These are phyloP conservation scores for Crotophaga sulcirostris DNA, from an alignment of 2,113 vertebrate species.

Conservation along the genomic window DNA sequence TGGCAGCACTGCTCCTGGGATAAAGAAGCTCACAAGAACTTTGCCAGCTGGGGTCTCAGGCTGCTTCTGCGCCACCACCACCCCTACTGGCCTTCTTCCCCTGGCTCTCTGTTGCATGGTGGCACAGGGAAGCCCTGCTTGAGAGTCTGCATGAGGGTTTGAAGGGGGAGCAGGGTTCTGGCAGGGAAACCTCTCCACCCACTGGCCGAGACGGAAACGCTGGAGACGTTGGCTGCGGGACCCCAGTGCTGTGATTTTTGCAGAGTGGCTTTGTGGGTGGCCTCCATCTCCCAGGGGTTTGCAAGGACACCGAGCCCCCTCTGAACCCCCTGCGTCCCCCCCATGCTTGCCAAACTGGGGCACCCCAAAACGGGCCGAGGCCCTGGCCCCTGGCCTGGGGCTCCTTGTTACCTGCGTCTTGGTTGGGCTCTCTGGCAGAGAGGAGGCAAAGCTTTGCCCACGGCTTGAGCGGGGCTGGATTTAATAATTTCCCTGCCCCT, in stretches of 20 bases:
- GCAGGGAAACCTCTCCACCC: not conserved
- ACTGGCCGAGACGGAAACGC: accelerated
- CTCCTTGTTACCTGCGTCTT: not conserved
- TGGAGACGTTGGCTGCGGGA: not conserved
- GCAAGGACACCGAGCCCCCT: not conserved
- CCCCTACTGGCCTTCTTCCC: not conserved
- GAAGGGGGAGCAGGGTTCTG: not conserved
- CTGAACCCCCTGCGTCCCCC: accelerated
- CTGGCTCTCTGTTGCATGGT: accelerated
- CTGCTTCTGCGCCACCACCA: not conserved
- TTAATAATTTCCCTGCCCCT: not conserved
- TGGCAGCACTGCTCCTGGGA: accelerated
- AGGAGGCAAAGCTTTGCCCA: not conserved
- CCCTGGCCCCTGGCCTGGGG: accelerated
- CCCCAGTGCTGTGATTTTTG: not conserved
- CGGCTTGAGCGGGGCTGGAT: not conserved
- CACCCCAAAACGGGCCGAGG: not conserved
- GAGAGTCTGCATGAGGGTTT: too few species aligned
- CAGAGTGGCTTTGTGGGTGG: not conserved
- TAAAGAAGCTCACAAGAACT: not conserved
- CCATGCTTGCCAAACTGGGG: not conserved
- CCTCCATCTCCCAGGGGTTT: not conserved
- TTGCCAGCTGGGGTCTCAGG: not conserved
- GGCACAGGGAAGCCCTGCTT: not conserved
- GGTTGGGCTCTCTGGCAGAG: accelerated